Evolutionary conservation across 2,113 vertebrate genomes (phyloP), one percentile per base, ranked within the genome.

Genomic region (Podarcis muralis): DNA sequence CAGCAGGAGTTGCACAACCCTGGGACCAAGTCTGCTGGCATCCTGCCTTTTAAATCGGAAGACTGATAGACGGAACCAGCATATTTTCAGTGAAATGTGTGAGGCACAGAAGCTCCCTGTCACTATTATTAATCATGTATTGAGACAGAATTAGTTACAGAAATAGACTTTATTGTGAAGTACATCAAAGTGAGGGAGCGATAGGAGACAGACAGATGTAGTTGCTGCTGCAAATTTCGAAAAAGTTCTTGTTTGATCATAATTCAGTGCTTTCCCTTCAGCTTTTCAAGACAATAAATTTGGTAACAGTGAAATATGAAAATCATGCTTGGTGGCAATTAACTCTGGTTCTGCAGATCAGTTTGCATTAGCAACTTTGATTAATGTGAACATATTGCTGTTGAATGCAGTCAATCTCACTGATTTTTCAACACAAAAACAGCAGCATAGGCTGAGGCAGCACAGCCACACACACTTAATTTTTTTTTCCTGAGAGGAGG

Each of bases 31-130:
- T 87, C 89, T 62, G n/a, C 69, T n/a, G 89, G 85, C 85, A 22
- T 81, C 89, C 20, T 88, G 65, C 72, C 66, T 91, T 91, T 88
- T 13, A 93, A 88, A 91, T 77, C 86, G 85, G 76, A 84, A 77
- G 25, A 89, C 91, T 88, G 86, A n/a, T 18, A 85, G 35, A 86
- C 23, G 84, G 93, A 94, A 87, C 71, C 85, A 93, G 87, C 71
- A 71, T 89, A 57, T 32, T 90, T 95, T 93, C 92, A 87, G 87
- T 92, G 75, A 93, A 92, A 84, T 83, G 16, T 79, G 89, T 65
- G 79, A 88, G 90, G 53, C 80, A 59, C 66, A 79, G 22, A 79
- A 37, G 88, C 20, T 87, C 90, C 40, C 90, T 87, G 25, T 74
- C 91, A 87, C 90, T 93, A 91, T 69, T 88, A 16, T 53, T 20